phyloP scores from a whole-genome alignment of 2,797 vertebrate species.

The Diplodus puntazzo region DNA sequence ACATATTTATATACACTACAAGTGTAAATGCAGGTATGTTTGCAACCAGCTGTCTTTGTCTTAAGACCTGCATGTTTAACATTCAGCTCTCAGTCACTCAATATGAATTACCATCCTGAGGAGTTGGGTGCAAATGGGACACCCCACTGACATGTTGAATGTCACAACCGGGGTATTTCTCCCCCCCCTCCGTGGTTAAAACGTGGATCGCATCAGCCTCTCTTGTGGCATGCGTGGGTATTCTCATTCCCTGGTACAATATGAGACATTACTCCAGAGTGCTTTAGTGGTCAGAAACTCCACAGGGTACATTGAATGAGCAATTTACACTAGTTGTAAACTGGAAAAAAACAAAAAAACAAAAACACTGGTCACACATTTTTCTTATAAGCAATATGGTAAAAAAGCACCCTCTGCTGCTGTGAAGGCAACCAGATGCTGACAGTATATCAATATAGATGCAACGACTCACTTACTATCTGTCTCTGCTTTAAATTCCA shows the following conservation, averaged over 20 bases:
- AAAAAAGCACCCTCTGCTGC: background rate
- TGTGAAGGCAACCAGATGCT: background rate
- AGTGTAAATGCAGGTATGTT: background rate
- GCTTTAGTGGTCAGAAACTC: background rate
- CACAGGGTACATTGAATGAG: background rate
- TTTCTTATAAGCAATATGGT: background rate
- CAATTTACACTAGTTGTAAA: background rate
- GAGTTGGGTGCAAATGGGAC: conserved; percentile 27
- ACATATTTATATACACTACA: background rate
- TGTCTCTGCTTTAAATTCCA: conserved; percentile 2
- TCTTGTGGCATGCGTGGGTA: background rate
- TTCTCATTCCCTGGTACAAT: background rate
- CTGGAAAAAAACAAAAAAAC: background rate
- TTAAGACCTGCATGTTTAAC: background rate
- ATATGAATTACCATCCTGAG: conserved; percentile 14
- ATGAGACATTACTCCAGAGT: background rate
- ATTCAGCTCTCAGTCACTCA: background rate
- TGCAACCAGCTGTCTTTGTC: background rate
- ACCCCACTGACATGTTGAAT: conserved; percentile 28
- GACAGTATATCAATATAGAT: conserved; percentile 12
- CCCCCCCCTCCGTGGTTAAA: background rate
- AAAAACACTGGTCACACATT: background rate
- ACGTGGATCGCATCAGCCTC: conserved; percentile 5
- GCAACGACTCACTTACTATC: background rate
- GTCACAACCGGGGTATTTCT: background rate